Conservation (phyloP, 1,140 invertebrate genomes). For the Lepidurus couesii region DNA sequence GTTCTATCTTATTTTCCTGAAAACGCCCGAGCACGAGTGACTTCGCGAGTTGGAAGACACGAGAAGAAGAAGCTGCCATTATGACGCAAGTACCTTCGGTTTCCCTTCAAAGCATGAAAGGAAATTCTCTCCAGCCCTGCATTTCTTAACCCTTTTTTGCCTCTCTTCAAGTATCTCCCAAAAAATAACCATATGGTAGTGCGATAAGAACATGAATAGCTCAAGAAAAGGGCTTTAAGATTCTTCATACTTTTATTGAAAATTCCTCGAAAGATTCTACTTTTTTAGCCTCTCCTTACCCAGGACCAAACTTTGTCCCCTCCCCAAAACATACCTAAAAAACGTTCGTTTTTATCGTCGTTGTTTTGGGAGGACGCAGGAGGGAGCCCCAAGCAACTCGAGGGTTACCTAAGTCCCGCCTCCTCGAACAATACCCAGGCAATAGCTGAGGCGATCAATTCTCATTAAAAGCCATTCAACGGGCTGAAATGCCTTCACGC, state of each 20-base stretch:
- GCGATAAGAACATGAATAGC: not conserved
- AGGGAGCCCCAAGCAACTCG: too few relatives aligned
- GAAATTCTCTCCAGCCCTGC: not conserved
- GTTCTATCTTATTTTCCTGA: not conserved
- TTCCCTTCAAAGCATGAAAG: not conserved
- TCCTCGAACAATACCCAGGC: too few relatives aligned
- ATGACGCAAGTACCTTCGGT: not conserved
- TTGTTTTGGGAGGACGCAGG: too few relatives aligned
- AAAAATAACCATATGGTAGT: not conserved
- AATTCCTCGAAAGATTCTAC: not conserved
- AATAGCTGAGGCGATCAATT: too few relatives aligned
- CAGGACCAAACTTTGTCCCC: too few relatives aligned
- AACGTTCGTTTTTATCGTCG: too few relatives aligned
- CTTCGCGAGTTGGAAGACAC: not conserved
- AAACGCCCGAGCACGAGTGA: not conserved
- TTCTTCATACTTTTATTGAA: not conserved
- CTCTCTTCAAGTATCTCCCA: not conserved
- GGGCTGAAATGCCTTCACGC: too few relatives aligned
- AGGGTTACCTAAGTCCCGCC: too few relatives aligned
- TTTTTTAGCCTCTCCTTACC: not conserved
- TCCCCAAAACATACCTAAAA: too few relatives aligned
- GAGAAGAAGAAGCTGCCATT: conserved; percentile 14
- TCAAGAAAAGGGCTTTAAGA: not conserved
- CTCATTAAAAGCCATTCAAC: too few relatives aligned
- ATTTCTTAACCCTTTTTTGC: not conserved